Evolutionary conservation across 2,113 vertebrate species (phyloP).

Genomic region (Haemorhous mexicanus): DNA sequence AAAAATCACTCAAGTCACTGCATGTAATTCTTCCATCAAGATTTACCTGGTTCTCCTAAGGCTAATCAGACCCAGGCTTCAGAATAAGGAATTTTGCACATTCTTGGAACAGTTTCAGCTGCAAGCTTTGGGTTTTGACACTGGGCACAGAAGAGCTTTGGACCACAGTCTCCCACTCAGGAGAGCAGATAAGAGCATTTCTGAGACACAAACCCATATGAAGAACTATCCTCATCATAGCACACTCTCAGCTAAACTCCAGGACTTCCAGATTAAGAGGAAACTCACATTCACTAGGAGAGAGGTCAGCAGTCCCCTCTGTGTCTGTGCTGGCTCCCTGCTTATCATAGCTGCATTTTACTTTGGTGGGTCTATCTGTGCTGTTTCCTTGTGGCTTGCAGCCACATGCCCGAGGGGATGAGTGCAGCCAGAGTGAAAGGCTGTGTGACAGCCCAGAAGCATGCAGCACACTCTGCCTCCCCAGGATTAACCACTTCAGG

Average conservation of each 20-base stretch:
- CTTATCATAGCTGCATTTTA: background rate
- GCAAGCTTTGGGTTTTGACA: background rate
- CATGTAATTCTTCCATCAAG: background rate
- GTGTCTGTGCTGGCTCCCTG: background rate
- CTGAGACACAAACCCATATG: background rate
- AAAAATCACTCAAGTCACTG: background rate
- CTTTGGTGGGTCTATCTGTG: background rate
- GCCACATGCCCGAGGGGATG: background rate
- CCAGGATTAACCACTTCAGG: background rate
- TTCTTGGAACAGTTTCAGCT: background rate
- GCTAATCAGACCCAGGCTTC: background rate
- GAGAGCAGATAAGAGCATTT: background rate
- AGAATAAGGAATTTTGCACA: background rate
- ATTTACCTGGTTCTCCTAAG: background rate
- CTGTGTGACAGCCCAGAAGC: background rate
- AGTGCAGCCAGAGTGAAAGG: background rate
- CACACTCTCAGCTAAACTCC: background rate
- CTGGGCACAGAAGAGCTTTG: background rate
- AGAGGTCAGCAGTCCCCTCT: fast-evolving
- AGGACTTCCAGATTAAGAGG: background rate
- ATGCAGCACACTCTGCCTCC: background rate
- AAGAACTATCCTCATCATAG: background rate
- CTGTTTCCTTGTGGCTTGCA: background rate
- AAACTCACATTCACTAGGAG: background rate
- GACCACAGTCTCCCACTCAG: background rate